Evolutionary conservation across 1,140 invertebrate species (phyloP).

Genomic region (Camponotus vicinus): DNA sequence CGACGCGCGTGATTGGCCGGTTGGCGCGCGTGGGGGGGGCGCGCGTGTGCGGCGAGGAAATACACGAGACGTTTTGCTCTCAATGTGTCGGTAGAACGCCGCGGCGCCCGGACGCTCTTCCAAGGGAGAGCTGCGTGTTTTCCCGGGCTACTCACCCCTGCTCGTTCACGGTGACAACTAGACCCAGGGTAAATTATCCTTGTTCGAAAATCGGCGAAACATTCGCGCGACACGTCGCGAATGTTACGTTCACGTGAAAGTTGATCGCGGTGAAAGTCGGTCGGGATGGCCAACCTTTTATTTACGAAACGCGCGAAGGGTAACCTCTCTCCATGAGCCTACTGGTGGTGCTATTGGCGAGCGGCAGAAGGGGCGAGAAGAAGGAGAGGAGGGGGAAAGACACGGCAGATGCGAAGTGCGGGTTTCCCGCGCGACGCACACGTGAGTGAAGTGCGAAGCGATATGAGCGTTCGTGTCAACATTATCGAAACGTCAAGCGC

Average conservation of each 20-base stretch:
- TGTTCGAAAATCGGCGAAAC: neutral
- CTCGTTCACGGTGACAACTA: neutral
- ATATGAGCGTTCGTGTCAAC: neutral
- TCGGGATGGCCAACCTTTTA: conserved; percentile 9
- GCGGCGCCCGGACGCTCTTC: conserved; percentile 53
- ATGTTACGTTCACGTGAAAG: neutral
- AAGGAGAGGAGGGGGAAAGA: conserved; percentile 13
- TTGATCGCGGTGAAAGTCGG: conserved; percentile 1
- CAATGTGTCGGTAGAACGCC: conserved; percentile 68
- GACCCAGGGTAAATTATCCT: neutral
- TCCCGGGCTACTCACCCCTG: conserved; percentile 57
- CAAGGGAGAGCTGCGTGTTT: conserved; percentile 69
- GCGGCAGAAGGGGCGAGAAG: neutral
- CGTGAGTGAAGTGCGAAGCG: conserved; percentile 53
- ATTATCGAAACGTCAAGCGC: neutral
- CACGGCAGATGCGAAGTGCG: neutral
- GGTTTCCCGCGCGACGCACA: conserved; percentile 64
- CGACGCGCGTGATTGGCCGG: conserved; percentile 66
- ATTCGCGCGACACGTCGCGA: neutral
- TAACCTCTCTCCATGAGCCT: neutral
- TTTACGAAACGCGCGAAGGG: conserved; percentile 35
- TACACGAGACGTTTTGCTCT: conserved; percentile 68
- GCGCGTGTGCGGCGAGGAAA: conserved; percentile 52
- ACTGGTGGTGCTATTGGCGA: neutral
- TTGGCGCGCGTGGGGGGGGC: conserved; percentile 39